A percentile compares a stretch with the other conserved stretches of the same genome.
Evolutionary conservation across 1,140 invertebrate genomes (phyloP).

Genomic region (Steinernema feltiae): DNA sequence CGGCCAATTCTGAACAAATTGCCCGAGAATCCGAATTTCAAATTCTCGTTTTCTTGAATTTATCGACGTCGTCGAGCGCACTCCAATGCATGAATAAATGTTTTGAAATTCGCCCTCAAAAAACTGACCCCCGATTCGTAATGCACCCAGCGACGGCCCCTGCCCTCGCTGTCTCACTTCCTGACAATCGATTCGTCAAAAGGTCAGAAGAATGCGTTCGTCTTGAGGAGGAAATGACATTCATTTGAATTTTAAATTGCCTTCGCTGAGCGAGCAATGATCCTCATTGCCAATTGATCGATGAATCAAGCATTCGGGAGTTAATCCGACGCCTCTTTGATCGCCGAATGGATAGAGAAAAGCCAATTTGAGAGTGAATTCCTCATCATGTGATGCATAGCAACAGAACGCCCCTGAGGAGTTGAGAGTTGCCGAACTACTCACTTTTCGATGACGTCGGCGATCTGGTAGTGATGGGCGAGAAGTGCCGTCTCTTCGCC

Average conservation of each 20-base stretch:
- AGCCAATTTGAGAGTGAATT: no score
- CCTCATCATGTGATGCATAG: no score
- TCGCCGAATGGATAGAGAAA: no score
- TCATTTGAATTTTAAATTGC: background rate
- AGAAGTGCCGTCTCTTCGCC: constrained; percentile 49
- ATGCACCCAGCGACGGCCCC: no score
- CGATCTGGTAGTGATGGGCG: constrained; percentile 52
- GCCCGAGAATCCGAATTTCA: background rate
- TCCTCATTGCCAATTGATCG: no score
- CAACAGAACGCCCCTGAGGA: background rate
- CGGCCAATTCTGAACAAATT: background rate
- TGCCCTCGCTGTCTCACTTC: no score
- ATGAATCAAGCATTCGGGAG: no score
- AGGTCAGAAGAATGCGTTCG: background rate
- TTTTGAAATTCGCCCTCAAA: constrained; percentile 25
- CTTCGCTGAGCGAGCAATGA: background rate
- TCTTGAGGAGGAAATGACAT: background rate
- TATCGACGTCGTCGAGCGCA: no score
- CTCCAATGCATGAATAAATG: background rate
- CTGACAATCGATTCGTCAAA: background rate
- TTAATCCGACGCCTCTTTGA: no score
- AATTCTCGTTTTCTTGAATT: no score
- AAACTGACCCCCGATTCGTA: no score
- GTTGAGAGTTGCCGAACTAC: background rate
- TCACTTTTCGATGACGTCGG: constrained; percentile 52